phyloP scores from a whole-genome alignment of 2,113 vertebrate genomes.

The Petrocephalus zakoni region DNA sequence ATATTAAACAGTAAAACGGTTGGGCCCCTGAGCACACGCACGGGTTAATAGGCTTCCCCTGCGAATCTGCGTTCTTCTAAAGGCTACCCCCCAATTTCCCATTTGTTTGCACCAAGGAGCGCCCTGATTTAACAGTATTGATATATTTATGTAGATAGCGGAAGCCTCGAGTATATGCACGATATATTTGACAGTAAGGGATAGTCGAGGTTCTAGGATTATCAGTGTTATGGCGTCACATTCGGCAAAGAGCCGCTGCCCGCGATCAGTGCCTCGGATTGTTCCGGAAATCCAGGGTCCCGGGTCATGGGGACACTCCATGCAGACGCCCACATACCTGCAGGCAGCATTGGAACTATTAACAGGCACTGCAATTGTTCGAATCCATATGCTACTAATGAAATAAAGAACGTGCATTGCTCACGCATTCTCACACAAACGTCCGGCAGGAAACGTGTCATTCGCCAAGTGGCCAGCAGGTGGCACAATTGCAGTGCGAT shows the following conservation, averaged over 20 bases:
- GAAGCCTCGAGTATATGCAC: constrained; percentile 37
- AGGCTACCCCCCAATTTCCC: not conserved
- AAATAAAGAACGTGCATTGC: not conserved
- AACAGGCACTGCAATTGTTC: not conserved
- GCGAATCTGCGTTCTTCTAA: too few relatives aligned
- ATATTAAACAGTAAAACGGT: not conserved
- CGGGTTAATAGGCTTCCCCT: not conserved
- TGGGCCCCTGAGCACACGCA: not conserved
- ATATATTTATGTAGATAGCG: constrained; percentile 38
- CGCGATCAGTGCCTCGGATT: not conserved
- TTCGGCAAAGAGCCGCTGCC: not conserved
- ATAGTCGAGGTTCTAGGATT: constrained; percentile 34
- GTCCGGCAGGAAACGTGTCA: constrained; percentile 30
- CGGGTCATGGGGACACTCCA: not conserved
- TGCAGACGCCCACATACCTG: not conserved
- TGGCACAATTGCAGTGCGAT: constrained; percentile 43
- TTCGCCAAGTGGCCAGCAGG: constrained; percentile 41
- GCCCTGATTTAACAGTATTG: constrained; percentile 19
- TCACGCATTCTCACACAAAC: not conserved
- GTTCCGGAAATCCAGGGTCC: constrained; percentile 25
- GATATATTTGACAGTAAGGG: constrained; percentile 39
- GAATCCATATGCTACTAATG: not conserved
- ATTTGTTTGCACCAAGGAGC: constrained; percentile 25
- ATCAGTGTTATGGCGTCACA: constrained; percentile 55
- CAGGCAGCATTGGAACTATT: not conserved